phyloP scores from a whole-genome alignment of 2,888 invertebrate genomes.

The Agrochola circellaris region DNA sequence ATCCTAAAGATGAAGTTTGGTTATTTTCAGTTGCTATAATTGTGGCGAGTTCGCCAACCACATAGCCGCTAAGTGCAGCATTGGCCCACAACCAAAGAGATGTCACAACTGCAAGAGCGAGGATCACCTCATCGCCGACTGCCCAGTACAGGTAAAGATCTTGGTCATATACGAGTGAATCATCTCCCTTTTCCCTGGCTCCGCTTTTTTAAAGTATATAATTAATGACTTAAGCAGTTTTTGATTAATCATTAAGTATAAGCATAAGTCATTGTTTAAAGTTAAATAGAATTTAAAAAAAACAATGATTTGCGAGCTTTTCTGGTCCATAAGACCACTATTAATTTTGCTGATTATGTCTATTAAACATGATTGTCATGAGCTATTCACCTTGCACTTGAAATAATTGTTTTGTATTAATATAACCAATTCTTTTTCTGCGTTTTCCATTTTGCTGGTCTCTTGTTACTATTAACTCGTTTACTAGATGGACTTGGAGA shows the following conservation, averaged over 20 bases:
- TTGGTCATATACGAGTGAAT: not conserved
- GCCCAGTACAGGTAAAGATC: slow-evolving; percentile 92
- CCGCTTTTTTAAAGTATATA: not conserved
- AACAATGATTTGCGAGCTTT: no score
- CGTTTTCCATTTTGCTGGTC: no score
- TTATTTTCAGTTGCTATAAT: slow-evolving; percentile 95
- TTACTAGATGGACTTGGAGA: not conserved
- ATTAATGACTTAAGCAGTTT: no score
- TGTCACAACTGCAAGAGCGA: slow-evolving; percentile 97
- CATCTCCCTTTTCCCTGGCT: not conserved
- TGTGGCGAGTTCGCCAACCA: slow-evolving; percentile 98
- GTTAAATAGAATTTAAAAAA: no score
- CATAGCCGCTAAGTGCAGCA: slow-evolving; percentile 96
- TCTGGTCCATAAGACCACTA: not conserved
- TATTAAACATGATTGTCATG: not conserved
- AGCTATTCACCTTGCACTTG: not conserved
- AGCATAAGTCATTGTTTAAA: no score
- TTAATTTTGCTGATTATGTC: not conserved
- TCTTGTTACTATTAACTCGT: no score
- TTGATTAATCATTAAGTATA: no score
- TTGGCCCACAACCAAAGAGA: slow-evolving; percentile 97
- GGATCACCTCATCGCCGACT: slow-evolving; percentile 97
- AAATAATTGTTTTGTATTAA: not conserved
- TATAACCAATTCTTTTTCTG: not conserved
- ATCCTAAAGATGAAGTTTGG: slow-evolving; percentile 8